These are phyloP conservation scores for Fissipunctia ypsillon DNA, from an alignment of 2,888 invertebrate genomes.

Conservation along the genomic window DNA sequence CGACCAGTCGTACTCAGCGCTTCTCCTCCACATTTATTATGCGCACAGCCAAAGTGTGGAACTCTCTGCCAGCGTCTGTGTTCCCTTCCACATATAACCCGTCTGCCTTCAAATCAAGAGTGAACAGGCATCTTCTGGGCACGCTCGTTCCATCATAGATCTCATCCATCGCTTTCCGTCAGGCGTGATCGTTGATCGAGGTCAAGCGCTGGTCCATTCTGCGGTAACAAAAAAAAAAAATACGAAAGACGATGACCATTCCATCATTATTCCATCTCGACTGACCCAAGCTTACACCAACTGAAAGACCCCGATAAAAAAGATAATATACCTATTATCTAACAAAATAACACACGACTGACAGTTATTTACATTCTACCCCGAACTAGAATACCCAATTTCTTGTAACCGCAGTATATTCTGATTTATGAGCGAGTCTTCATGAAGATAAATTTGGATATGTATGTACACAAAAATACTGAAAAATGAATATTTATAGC, in stretches of 20 bases:
- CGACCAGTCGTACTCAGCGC: no score
- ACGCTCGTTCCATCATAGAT: no score
- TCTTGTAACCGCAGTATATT: constrained; percentile 13
- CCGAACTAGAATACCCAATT: constrained; percentile 17
- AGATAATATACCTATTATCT: background rate
- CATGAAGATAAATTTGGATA: constrained; percentile 29
- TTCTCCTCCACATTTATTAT: no score
- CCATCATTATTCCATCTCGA: background rate
- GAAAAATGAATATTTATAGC: constrained; percentile 59
- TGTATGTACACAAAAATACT: constrained; percentile 35
- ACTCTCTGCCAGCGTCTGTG: no score
- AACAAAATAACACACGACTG: constrained; percentile 10
- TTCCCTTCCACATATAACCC: no score
- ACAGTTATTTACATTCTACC: background rate
- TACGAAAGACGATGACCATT: background rate
- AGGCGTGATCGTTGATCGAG: no score
- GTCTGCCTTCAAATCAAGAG: no score
- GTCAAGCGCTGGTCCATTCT: no score
- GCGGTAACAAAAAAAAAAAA: no score
- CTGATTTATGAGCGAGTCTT: constrained; percentile 19
- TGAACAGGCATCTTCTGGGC: no score
- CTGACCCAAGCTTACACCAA: background rate
- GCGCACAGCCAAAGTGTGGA: no score
- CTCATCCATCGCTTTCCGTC: no score
- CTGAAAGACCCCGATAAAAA: background rate